These are phyloP conservation scores for Aspidiotus destructor DNA, from an alignment of 2,888 invertebrate genomes.

Conservation along the genomic window DNA sequence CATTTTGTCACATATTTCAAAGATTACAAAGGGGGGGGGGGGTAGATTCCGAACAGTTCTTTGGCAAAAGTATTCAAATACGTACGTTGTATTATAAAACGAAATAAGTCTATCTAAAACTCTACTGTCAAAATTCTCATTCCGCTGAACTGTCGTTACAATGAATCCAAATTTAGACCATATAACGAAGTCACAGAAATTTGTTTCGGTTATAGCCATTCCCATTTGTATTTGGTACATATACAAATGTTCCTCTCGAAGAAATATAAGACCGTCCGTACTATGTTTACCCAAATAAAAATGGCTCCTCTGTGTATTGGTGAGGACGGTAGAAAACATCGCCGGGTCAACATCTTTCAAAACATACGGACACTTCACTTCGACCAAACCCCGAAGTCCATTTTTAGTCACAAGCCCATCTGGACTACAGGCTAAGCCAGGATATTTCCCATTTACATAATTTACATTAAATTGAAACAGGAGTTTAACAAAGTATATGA, in stretches of 20 bases:
- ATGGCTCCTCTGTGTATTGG: neutral
- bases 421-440: neutral
- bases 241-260: neutral
- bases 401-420: neutral
- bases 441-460: neutral
- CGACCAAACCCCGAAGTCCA: neutral
- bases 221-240: slow-evolving; percentile 1
- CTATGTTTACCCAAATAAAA: neutral
- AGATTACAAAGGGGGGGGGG: neutral
- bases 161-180: neutral
- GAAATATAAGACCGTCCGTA: neutral
- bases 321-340: neutral
- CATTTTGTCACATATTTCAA: too few species aligned
- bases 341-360: neutral
- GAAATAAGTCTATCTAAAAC: neutral
- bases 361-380: neutral
- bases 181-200: neutral
- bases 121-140: neutral
- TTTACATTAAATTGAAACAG: too few species aligned
- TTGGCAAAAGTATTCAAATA: neutral
- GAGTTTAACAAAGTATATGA: too few species aligned
- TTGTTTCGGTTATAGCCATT: neutral
- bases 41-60: neutral
- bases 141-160: neutral
- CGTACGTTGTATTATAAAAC: neutral